These are phyloP conservation scores for Mycetomoellerius zeteki DNA, from an alignment of 1,140 invertebrate genomes.

Conservation along the genomic window DNA sequence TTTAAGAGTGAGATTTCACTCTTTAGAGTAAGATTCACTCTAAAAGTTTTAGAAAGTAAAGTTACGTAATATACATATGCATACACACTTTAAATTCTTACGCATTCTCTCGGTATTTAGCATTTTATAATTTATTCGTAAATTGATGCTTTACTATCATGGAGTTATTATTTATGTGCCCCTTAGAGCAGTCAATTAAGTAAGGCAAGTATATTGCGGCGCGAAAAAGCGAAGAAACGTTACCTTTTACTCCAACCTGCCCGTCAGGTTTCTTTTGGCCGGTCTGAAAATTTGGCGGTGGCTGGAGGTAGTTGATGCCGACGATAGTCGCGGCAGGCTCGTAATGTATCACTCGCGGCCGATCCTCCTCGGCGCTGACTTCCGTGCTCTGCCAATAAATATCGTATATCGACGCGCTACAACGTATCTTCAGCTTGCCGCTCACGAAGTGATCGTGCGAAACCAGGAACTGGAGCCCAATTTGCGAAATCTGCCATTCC, in stretches of 20 bases:
- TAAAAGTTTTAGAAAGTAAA: too few species aligned
- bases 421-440: slow-evolving; percentile 89
- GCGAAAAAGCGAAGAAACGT: background rate
- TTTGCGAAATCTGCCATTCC: slow-evolving; percentile 80
- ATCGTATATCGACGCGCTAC: slow-evolving; percentile 89
- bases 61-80: too few species aligned
- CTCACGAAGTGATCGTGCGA: slow-evolving; percentile 87
- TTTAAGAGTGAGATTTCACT: too few species aligned
- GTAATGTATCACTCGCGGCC: slow-evolving; percentile 79
- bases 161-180: too few species aligned
- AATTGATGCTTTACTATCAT: too few species aligned
- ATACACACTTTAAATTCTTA: too few species aligned
- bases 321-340: slow-evolving; percentile 83
- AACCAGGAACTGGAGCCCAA: slow-evolving; percentile 88
- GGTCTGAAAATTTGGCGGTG: slow-evolving; percentile 85
- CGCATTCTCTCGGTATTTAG: too few species aligned
- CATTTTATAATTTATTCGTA: too few species aligned
- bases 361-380: slow-evolving; percentile 88
- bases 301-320: slow-evolving; percentile 85
- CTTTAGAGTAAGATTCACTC: too few species aligned
- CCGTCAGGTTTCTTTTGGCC: slow-evolving; percentile 85
- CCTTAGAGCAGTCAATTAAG: too few species aligned
- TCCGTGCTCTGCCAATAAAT: slow-evolving; percentile 89
- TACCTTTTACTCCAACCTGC: slow-evolving; percentile 86
- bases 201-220: too few species aligned